Evolutionary conservation across 2,888 invertebrate genomes (phyloP).

Genomic region (Leptopilina myrica): DNA sequence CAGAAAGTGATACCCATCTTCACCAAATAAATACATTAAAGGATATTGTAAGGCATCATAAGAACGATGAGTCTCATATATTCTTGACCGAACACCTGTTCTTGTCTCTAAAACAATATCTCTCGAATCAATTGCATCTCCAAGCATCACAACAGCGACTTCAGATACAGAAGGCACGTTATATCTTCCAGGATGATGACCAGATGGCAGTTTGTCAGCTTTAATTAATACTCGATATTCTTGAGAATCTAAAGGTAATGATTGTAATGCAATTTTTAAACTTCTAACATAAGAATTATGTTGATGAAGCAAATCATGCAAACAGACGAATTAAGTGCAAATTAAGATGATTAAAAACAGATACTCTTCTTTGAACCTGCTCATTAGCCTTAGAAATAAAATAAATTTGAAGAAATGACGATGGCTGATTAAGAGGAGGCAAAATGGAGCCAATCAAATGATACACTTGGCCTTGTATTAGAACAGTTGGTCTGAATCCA

Average conservation of each 20-base stretch:
- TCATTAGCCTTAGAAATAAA: conserved; percentile 40
- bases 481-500: conserved; percentile 15
- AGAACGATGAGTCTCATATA: conserved; percentile 64
- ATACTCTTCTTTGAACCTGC: conserved; percentile 33
- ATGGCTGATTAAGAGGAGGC: background rate
- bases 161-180: conserved; percentile 59
- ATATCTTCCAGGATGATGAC: conserved; percentile 50
- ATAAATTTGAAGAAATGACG: conserved; percentile 44
- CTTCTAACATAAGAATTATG: conserved; percentile 46
- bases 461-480: conserved; percentile 40
- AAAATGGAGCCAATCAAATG: conserved; percentile 26
- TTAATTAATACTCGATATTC: conserved; percentile 46
- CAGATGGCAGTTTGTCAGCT: conserved; percentile 49
- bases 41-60: conserved; percentile 73
- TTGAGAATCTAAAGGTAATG: conserved; percentile 58
- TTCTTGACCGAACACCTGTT: conserved; percentile 51
- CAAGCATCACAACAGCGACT: conserved; percentile 60
- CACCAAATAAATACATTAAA: conserved; percentile 64
- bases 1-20: conserved; percentile 63
- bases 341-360: conserved; percentile 34
- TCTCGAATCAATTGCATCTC: conserved; percentile 37
- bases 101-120: conserved; percentile 44
- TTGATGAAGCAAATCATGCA: conserved; percentile 48
- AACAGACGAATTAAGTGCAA: conserved; percentile 43
- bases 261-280: conserved; percentile 60